phyloP scores from a whole-genome alignment of 2,797 vertebrate species.

The Phylloscopus collybita region DNA sequence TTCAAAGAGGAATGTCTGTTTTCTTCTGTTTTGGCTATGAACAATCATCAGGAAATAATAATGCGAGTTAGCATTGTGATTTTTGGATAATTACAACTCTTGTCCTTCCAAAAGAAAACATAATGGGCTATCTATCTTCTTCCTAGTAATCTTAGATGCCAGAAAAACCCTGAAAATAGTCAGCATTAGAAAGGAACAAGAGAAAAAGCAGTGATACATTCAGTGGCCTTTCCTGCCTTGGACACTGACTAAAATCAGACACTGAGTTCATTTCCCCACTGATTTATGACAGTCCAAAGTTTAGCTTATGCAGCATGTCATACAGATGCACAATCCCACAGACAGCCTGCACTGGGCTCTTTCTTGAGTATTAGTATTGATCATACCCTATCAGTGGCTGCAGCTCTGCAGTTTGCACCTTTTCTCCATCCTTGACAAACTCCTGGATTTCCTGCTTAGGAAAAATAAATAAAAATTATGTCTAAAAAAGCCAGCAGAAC shows the following conservation, averaged over 20 bases:
- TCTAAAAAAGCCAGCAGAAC: background rate
- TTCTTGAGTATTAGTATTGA: background rate
- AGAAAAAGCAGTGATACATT: background rate
- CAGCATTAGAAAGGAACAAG: slow-evolving; percentile 21
- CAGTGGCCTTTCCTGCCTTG: slow-evolving; percentile 5
- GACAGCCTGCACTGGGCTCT: background rate
- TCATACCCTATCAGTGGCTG: background rate
- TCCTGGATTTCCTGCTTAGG: background rate
- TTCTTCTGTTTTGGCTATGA: slow-evolving; percentile 22
- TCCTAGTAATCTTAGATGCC: background rate
- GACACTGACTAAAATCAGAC: background rate
- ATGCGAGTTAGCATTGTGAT: slow-evolving; percentile 8
- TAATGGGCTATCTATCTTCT: background rate
- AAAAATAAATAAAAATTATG: background rate
- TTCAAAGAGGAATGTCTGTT: slow-evolving; percentile 23
- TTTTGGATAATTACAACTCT: slow-evolving; percentile 50
- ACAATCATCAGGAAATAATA: slow-evolving; percentile 49
- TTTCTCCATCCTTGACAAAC: background rate
- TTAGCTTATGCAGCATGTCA: background rate
- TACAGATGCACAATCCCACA: background rate
- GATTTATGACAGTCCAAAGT: background rate
- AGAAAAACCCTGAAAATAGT: slow-evolving; percentile 16
- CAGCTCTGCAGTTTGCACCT: background rate
- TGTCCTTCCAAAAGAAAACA: slow-evolving; percentile 44
- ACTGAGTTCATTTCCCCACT: background rate